Evolutionary conservation across 2,888 invertebrate species (phyloP), one percentile per base, ranked within the genome.

Genomic region (Eristalis intricaria): DNA sequence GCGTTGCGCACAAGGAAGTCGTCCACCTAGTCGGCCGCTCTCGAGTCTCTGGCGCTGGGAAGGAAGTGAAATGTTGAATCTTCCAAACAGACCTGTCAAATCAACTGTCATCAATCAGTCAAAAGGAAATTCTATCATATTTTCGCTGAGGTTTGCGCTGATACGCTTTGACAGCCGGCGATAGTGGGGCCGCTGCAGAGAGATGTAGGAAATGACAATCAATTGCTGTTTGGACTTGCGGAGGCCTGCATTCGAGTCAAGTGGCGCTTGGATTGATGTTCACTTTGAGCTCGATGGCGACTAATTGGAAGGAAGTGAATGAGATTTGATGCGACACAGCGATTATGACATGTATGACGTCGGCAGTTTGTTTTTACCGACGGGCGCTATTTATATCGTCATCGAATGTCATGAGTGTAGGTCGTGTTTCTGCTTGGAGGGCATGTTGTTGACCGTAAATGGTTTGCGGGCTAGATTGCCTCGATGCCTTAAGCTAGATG

Each of bases 61-160:
- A 79, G 84, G 84, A 84, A 84, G 80, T 75, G 56, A 10, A 68
- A 65, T 65, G 50, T 19, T 22, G 69, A 77, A 77, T 73, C 71
- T 43, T 38, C 84, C 43, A 38, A 78, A 68, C 43, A 38, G 75
- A 68, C 56, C 84, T 80, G 84, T 84, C 87, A 84, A 66, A 76
- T 63, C 84, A 80, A 68, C 79, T 87, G 87, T 87, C 87, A 87
- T 84, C 87, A 87, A 84, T 87, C 84, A 75, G 79, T 87, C 87
- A 84, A 76, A 74, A 76, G 68, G 73, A n/a, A 56, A 70, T 29
- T 61, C 32, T 78, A 8, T 29, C 35, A 43, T 40, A 29, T 10
- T 69, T 38, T 78, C 63, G 19, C 29, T 29, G 19, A 65, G 26
- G 56, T 19, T 66, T 60, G 61, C 78, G 19, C 60, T 56, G 61